phyloP scores from a whole-genome alignment of 2,797 vertebrate genomes.

The Ctenochaetus hawaiiensis region DNA sequence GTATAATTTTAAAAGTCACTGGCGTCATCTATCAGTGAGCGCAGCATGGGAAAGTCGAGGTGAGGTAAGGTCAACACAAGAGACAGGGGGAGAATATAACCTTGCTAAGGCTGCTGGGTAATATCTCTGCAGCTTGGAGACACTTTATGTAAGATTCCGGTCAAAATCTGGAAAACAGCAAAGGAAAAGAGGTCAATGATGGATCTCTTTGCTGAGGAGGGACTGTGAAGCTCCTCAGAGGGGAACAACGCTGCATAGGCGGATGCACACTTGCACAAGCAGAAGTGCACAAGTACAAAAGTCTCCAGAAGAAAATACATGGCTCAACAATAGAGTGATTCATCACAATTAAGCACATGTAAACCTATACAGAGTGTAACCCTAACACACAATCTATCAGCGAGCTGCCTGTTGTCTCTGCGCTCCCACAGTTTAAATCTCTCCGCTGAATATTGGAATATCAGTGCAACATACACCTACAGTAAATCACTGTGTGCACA shows the following conservation, averaged over 20 bases:
- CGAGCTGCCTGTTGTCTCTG: slow-evolving; percentile 41
- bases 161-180: slow-evolving; percentile 62
- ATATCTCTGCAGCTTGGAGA: slow-evolving; percentile 49
- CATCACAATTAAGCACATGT: slow-evolving; percentile 67
- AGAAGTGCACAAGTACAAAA: slow-evolving; percentile 28
- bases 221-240: slow-evolving; percentile 27
- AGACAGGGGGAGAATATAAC: slow-evolving; percentile 23
- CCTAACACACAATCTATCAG: slow-evolving; percentile 73
- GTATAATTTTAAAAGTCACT: slow-evolving; percentile 36
- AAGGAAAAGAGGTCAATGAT: slow-evolving; percentile 63
- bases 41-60: slow-evolving; percentile 44
- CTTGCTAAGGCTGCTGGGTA: slow-evolving; percentile 43
- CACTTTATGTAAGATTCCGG: slow-evolving; percentile 59
- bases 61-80: slow-evolving; percentile 50
- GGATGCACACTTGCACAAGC: slow-evolving; percentile 28
- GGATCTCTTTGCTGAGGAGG: slow-evolving; percentile 50
- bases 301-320: slow-evolving; percentile 31
- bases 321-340: slow-evolving; percentile 42
- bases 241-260: slow-evolving; percentile 25
- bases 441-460: slow-evolving; percentile 52
- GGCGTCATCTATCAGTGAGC: slow-evolving; percentile 47
- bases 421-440: slow-evolving; percentile 58
- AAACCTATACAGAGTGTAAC: slow-evolving; percentile 66
- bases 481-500: slow-evolving; percentile 52
- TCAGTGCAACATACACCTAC: slow-evolving; percentile 52